These are phyloP conservation scores for Hystrix cristata DNA, from an alignment of 2,113 vertebrate genomes.

Conservation along the genomic window DNA sequence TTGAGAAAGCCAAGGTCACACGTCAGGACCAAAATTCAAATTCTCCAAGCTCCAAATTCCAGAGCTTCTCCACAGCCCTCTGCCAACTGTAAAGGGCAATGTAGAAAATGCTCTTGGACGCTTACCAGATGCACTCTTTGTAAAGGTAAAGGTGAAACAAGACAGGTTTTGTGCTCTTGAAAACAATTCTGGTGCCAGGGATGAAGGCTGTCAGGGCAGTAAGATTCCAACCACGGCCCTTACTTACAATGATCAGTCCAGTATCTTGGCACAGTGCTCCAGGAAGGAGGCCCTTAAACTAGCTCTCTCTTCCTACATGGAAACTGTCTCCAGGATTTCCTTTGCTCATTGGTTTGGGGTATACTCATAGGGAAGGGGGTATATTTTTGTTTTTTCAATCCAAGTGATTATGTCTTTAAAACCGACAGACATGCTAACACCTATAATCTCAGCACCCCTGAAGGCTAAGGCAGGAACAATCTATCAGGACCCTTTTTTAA, in stretches of 20 bases:
- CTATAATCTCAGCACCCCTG: neutral
- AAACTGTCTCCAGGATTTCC: neutral
- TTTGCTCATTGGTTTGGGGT: neutral
- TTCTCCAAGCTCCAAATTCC: neutral
- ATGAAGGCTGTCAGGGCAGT: constrained; percentile 31
- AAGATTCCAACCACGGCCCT: neutral
- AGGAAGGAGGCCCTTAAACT: neutral
- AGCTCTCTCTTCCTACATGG: neutral
- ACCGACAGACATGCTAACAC: neutral
- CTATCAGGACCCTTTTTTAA: neutral
- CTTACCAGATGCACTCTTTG: neutral
- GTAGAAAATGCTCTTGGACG: neutral
- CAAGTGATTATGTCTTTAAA: constrained; percentile 21
- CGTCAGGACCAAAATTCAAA: neutral
- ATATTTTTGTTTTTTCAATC: neutral
- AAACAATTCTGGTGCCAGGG: constrained; percentile 31
- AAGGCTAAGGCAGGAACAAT: neutral
- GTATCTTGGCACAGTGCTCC: neutral
- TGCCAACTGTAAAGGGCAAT: neutral
- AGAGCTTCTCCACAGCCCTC: neutral
- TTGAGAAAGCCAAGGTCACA: constrained; percentile 18
- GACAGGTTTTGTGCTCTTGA: constrained; percentile 26
- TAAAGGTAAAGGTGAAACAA: constrained; percentile 58
- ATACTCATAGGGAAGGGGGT: neutral
- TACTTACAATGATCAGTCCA: neutral